Conservation (phyloP, 2,797 vertebrate genomes). For the Furcifer pardalis region DNA sequence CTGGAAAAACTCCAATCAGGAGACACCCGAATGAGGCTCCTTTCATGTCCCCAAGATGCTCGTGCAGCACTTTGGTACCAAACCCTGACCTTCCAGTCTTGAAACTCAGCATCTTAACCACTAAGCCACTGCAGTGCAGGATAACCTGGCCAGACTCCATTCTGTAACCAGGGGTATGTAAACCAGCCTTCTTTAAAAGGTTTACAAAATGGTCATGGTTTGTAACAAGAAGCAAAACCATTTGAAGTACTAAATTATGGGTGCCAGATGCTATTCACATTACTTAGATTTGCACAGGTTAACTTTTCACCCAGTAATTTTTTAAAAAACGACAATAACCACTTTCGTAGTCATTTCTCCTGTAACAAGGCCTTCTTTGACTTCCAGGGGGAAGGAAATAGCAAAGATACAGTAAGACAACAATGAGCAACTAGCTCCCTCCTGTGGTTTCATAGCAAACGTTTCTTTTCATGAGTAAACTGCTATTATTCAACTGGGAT, state of each 20-base stretch:
- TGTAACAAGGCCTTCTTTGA: background rate
- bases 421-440: slow-evolving; percentile 21
- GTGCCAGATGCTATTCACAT: background rate
- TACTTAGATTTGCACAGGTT: background rate
- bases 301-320: background rate
- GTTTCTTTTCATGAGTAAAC: background rate
- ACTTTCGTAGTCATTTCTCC: background rate
- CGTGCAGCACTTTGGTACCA: no score
- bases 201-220: background rate
- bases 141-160: no score
- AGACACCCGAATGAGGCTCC: no score
- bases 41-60: no score
- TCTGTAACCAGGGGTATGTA: no score
- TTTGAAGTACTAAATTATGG: background rate
- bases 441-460: background rate
- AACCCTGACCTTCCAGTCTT: no score
- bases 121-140: no score
- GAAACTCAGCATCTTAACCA: no score
- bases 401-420: background rate
- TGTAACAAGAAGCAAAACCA: background rate
- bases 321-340: background rate
- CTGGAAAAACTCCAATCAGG: no score
- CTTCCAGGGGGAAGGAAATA: background rate
- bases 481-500: background rate
- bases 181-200: background rate